Evolutionary conservation across 2,797 vertebrate genomes (phyloP).

Genomic region (Clangula hyemalis): DNA sequence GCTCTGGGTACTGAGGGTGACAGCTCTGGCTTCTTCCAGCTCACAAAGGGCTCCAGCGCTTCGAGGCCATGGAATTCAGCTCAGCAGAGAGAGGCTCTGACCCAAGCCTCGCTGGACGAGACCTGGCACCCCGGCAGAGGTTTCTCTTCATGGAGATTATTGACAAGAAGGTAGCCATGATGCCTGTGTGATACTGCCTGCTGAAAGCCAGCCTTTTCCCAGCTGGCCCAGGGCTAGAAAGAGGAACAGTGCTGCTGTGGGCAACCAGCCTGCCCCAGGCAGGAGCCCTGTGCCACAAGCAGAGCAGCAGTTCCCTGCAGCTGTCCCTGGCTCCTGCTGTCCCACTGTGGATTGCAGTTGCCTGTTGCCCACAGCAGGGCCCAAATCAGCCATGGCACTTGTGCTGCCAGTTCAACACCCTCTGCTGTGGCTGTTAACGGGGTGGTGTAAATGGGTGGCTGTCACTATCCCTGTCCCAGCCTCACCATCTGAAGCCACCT

Average conservation of each 20-base stretch:
- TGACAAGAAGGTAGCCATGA: slow-evolving; percentile 89
- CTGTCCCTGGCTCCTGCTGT: neutral
- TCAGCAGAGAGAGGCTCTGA: slow-evolving; percentile 76
- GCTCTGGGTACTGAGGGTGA: neutral
- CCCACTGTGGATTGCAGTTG: neutral
- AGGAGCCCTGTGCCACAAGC: neutral
- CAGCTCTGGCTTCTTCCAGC: slow-evolving; percentile 73
- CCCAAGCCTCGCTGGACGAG: slow-evolving; percentile 70
- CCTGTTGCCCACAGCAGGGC: neutral
- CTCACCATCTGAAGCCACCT: neutral
- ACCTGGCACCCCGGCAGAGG: slow-evolving; percentile 89
- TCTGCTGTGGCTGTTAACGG: neutral
- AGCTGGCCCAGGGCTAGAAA: neutral
- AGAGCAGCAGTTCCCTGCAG: neutral
- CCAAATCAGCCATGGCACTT: neutral
- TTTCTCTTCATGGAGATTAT: slow-evolving; percentile 89
- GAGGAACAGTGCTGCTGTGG: neutral
- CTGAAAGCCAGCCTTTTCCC: neutral
- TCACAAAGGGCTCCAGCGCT: slow-evolving; percentile 95
- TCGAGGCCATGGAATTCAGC: slow-evolving; percentile 90
- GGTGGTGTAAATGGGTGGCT: neutral
- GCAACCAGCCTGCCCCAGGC: neutral
- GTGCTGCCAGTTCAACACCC: neutral
- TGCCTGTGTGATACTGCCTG: neutral
- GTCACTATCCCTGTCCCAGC: neutral